Base-by-base conservation (phyloP, 92 coral and sea anemone genomes). In the Chrysogorgia sp. region DNA sequence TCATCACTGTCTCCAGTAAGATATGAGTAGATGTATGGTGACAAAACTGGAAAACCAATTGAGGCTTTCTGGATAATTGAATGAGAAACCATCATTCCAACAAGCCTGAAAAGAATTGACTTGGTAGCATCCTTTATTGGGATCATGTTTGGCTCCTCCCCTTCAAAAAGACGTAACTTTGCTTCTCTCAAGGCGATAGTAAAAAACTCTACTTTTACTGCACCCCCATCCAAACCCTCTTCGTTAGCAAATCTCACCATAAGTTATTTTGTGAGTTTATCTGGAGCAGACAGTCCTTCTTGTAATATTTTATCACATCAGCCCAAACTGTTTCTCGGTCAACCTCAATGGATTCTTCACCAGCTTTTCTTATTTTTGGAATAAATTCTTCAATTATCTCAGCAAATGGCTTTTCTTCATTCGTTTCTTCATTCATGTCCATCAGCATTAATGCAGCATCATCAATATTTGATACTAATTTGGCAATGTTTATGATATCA, bases 141-240 rank as follows among this genome's bases (percentile, higher is more conserved):
- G 14, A 84, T 47, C 29, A 78, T 37, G n/a, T 77, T 45, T n/a
- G 56, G 56, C 48, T 29, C 63, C 48, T 77, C 47, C 21, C 84
- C 88, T 20, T 58, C 83, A 69, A 84, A 84, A 9, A 84, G 59
- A 24, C 88, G 41, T 24, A 33, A 59, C n/a, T n/a, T n/a, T n/a
- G n/a, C n/a, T n/a, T n/a, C n/a, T n/a, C n/a, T n/a, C n/a, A n/a
- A n/a, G n/a, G n/a, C n/a, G n/a, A n/a, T n/a, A n/a, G n/a, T n/a
- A n/a, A n/a, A n/a, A n/a, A n/a, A n/a, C n/a, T n/a, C n/a, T n/a
- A n/a, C n/a, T n/a, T n/a, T n/a, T n/a, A n/a, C n/a, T n/a, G n/a
- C n/a, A n/a, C n/a, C n/a, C n/a, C n/a, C n/a, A n/a, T n/a, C n/a
- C n/a, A n/a, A n/a, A n/a, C n/a, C n/a, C n/a, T n/a, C n/a, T n/a